These are phyloP conservation scores for Halictus ligatus DNA, from an alignment of 2,888 invertebrate species.

Conservation along the genomic window DNA sequence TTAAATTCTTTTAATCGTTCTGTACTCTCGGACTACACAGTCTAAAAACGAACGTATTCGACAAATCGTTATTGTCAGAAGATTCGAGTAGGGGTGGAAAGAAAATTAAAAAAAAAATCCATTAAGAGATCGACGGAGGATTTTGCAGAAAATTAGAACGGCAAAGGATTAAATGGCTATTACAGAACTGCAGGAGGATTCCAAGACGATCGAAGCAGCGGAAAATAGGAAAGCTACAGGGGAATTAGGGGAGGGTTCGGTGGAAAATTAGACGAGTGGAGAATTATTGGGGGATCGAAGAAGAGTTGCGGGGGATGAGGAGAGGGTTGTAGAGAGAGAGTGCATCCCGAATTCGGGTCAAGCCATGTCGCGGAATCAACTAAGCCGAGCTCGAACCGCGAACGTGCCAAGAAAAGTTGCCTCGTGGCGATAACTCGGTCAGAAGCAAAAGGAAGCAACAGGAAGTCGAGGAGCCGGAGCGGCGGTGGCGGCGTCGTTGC, in stretches of 20 bases:
- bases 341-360: slow-evolving; percentile 66
- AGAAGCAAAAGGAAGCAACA: slow-evolving; percentile 69
- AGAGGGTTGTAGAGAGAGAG: slow-evolving; percentile 27
- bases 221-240: not conserved
- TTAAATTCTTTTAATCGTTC: no score
- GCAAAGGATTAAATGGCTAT: not conserved
- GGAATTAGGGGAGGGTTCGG: not conserved
- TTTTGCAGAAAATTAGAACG: not conserved
- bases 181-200: not conserved
- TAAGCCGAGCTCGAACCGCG: slow-evolving; percentile 64
- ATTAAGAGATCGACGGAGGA: not conserved
- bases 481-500: slow-evolving; percentile 11
- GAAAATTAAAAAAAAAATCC: not conserved
- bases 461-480: slow-evolving; percentile 55
- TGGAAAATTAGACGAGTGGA: not conserved
- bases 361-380: slow-evolving; percentile 59
- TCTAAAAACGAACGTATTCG: not conserved
- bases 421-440: slow-evolving; percentile 62
- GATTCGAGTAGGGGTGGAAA: not conserved
- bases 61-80: not conserved
- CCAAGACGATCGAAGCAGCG: not conserved
- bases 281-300: not conserved
- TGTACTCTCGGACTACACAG: no score
- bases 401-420: slow-evolving; percentile 73
- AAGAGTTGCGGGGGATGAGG: not conserved